Base-by-base conservation (phyloP, 1,140 invertebrate genomes). In the Ostrea denselamellosa region DNA sequence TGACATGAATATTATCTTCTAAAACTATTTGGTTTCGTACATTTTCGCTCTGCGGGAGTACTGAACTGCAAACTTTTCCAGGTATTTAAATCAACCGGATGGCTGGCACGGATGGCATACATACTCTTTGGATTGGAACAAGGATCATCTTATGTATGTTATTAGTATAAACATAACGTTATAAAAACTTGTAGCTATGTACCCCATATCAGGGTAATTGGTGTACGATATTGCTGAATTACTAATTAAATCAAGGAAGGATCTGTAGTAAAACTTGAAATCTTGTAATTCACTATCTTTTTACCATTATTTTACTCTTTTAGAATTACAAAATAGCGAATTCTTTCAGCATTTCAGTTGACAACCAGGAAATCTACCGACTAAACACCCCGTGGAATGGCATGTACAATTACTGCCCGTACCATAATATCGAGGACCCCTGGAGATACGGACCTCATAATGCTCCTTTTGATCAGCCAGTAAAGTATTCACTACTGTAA, bases 81-180 rank as follows among this genome's bases (percentile, higher is more conserved):
- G 68, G 68, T 77, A 77, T 34, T 34, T 77, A 25, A 77, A 77
- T 10, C 68, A 77, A 17, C 68, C 68, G 7, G 68, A 77, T 28
- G 68, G 68, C 9, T 77, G 68, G 68, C 68, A 77, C 9, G 68
- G 68, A 34, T 77, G 68, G 68, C 68, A 77, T 77, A 77, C 68
- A 0, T 77, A 77, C 14, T 77, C 68, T 77, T 34, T 77, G 68
- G 68, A 77, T 25, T 77, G 68, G 68, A 77, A 25, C 25, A 22
- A 77, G 17, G 68, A 77, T 77, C 68, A 34, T 10, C 68, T 77
- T 14, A 28, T 22, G 68, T 77, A 28, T 8, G 25, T 28, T n/a
- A 62, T n/a, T 19, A 62, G 5, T 62, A 7, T 3, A 62, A 19
- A 2, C 5, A 44, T 44, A 44, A 44, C 34, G 34, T 44, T 44